Evolutionary conservation across 2,888 invertebrate genomes (phyloP), one percentile per base, ranked within the genome.

Genomic region (Strigamia maritima): DNA sequence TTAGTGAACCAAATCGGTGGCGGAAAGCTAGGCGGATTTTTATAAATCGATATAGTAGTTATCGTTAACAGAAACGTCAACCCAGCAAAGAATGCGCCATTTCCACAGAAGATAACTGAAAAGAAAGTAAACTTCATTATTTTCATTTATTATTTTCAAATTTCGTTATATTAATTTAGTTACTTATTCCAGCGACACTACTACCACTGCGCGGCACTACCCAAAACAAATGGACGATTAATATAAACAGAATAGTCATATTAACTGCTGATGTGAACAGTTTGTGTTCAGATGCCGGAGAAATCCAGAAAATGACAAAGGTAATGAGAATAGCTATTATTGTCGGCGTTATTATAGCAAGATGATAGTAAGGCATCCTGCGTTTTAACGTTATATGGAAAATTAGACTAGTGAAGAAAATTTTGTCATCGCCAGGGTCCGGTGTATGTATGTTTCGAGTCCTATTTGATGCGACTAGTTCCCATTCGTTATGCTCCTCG

Each of bases 71-170:
- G n/a, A 19, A 77, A 28, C 8, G 77, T 40, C 2, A 77, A 26
- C n/a, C 77, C 77, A 1, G 77, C 40, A 49, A 77, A 77, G 26
- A 77, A 44, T 8, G 44, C 28, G 1, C 49, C n/a, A 49, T 77
- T 77, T 8, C 77, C 77, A 44, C 77, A 12, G 19, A 77, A 77
- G 7, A 44, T 28, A 10, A 77, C 77, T 77, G 49, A n/a, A 77
- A 77, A 65, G 7, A 26, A 14, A 65, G 4, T 60, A n/a, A n/a
- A n/a, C n/a, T n/a, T n/a, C n/a, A n/a, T n/a, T 49, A 10, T 49
- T 14, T 49, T 49, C 16, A 8, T n/a, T 19, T 49, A 10, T 49
- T 19, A 8, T n/a, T n/a, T 60, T 60, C 24, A 7, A 60, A 19
- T 19, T 19, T 19, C 2, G 2, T 60, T 19, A 6, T 6, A n/a